Conservation (phyloP, 2,113 vertebrate genomes). For the Solenodon paradoxus region DNA sequence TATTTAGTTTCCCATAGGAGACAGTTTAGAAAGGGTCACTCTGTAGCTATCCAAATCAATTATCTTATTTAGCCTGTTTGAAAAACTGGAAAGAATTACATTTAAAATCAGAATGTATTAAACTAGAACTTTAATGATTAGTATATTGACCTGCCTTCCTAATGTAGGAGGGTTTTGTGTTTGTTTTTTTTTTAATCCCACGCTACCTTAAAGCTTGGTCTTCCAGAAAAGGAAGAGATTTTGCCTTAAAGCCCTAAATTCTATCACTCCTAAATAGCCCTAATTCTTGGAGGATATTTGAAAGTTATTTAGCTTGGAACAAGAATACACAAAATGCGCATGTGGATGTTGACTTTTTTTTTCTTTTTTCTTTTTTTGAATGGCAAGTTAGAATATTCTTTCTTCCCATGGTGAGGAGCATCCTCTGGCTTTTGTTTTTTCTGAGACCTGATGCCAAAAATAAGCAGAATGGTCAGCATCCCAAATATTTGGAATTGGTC, state of each 20-base stretch:
- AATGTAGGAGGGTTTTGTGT: neutral
- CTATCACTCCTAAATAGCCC: neutral
- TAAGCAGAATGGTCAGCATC: neutral
- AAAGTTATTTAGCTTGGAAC: neutral
- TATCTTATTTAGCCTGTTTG: neutral
- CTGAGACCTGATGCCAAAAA: neutral
- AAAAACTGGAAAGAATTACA: neutral
- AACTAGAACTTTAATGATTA: neutral
- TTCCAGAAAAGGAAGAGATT: neutral
- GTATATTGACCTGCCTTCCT: neutral
- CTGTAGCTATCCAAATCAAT: neutral
- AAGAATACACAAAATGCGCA: neutral
- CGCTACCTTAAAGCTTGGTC: neutral
- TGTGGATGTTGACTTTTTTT: neutral
- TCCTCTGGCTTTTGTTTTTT: neutral
- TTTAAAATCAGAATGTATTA: constrained; percentile 3
- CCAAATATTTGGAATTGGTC: neutral
- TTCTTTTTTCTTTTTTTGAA: too few relatives aligned
- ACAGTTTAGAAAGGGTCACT: neutral
- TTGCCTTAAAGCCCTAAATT: neutral
- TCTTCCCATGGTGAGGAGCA: neutral
- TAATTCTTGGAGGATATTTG: neutral
- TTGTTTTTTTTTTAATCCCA: neutral
- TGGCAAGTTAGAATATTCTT: neutral
- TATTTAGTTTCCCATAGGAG: neutral